Evolutionary conservation across 2,113 vertebrate species (phyloP).

Genomic region (Ciconia stormi): DNA sequence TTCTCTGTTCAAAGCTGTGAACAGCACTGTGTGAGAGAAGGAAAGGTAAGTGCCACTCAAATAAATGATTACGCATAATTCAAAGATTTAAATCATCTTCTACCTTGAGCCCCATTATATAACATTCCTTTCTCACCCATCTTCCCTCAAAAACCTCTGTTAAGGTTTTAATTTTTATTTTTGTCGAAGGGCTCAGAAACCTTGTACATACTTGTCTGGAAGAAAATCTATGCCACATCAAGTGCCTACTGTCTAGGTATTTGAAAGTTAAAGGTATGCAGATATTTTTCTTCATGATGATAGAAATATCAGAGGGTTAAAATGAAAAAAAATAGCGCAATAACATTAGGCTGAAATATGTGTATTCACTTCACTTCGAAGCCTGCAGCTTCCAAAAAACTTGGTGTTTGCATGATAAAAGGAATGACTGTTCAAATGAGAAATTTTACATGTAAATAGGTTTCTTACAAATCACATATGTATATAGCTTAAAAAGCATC

Average conservation of each 20-base stretch:
- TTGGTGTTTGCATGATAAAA: constrained; percentile 51
- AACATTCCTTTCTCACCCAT: not conserved
- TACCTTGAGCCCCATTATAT: not conserved
- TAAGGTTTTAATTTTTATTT: not conserved
- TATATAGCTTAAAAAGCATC: constrained; percentile 38
- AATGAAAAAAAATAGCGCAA: not conserved
- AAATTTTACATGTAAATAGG: constrained; percentile 50
- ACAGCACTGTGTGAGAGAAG: not conserved
- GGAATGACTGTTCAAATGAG: constrained; percentile 24
- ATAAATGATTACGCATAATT: not conserved
- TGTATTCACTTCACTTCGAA: not conserved
- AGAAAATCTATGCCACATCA: not conserved
- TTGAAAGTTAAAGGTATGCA: not conserved
- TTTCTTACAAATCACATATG: constrained; percentile 47
- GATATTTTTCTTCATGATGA: not conserved
- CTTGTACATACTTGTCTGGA: not conserved
- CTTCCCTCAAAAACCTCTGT: not conserved
- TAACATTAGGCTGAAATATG: not conserved
- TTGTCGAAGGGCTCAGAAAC: not conserved
- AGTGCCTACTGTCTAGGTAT: not conserved
- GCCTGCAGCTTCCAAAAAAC: constrained; percentile 28
- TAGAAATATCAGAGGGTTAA: not conserved
- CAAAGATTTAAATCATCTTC: not conserved
- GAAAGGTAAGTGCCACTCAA: not conserved
- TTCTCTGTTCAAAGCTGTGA: not conserved